These are phyloP conservation scores for Threskiornis aethiopicus DNA, from an alignment of 2,797 vertebrate genomes.

Conservation along the genomic window DNA sequence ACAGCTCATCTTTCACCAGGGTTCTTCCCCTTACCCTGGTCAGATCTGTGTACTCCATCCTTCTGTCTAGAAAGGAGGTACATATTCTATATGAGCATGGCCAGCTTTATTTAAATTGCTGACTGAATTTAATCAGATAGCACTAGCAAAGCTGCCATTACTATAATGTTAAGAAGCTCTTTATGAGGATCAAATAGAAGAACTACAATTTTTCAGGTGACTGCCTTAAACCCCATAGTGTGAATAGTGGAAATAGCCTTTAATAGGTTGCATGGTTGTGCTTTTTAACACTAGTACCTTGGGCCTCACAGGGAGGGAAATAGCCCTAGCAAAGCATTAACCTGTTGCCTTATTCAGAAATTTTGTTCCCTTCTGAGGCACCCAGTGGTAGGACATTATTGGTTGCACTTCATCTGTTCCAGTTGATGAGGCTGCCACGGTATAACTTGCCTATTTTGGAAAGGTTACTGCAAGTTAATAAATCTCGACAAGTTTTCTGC, in stretches of 20 bases:
- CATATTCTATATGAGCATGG: not conserved
- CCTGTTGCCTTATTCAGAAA: not conserved
- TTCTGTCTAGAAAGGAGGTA: not conserved
- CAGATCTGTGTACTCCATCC: not conserved
- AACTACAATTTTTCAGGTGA: not conserved
- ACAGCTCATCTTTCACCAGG: not conserved
- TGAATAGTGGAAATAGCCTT: not conserved
- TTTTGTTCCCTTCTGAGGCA: not conserved
- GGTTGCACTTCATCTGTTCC: not conserved
- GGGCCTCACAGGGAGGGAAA: not conserved
- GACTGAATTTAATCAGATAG: not conserved
- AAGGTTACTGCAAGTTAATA: not conserved
- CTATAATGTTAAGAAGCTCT: not conserved
- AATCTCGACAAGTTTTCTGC: not conserved
- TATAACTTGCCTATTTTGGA: not conserved
- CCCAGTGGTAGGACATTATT: not conserved
- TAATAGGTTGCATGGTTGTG: not conserved
- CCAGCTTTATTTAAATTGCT: not conserved
- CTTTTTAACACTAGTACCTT: not conserved
- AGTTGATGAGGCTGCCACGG: not conserved
- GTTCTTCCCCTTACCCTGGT: not conserved
- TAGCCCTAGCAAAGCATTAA: not conserved
- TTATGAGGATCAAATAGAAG: not conserved
- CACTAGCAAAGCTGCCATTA: not conserved
- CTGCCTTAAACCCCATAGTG: not conserved